These are phyloP conservation scores for Pachydiplax longipennis DNA, from an alignment of 2,888 invertebrate genomes.

Conservation along the genomic window DNA sequence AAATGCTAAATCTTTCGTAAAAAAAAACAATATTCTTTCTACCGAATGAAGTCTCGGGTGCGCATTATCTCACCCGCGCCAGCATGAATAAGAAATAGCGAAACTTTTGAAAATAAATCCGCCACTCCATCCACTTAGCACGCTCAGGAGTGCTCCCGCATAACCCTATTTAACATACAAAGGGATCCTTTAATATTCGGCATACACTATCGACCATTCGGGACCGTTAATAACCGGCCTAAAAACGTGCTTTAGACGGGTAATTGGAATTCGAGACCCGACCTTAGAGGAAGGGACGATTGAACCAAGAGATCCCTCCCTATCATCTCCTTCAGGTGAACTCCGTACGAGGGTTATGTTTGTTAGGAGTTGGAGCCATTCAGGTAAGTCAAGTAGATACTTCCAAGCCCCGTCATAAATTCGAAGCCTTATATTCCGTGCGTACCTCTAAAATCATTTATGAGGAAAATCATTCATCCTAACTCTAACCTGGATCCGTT, in stretches of 20 bases:
- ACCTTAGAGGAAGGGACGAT: background rate
- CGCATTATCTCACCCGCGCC: background rate
- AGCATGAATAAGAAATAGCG: background rate
- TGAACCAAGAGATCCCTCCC: background rate
- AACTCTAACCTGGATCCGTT: too few species aligned
- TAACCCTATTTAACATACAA: background rate
- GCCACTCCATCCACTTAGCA: background rate
- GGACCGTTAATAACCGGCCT: background rate
- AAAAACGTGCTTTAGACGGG: background rate
- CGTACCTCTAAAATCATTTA: background rate
- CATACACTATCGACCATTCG: background rate
- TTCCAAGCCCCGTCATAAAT: background rate
- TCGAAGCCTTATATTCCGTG: background rate
- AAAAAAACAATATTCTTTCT: background rate
- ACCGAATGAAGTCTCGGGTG: background rate
- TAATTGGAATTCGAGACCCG: conserved; percentile 1
- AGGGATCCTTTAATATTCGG: background rate
- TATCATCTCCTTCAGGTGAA: background rate
- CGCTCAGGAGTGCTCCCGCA: background rate
- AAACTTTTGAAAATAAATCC: background rate
- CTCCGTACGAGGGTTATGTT: background rate
- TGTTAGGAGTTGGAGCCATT: background rate
- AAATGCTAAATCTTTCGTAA: background rate
- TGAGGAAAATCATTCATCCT: too few species aligned
- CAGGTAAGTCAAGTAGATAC: background rate